Conservation (phyloP, 2,113 vertebrate species). For the Syngnathus typhle region DNA sequence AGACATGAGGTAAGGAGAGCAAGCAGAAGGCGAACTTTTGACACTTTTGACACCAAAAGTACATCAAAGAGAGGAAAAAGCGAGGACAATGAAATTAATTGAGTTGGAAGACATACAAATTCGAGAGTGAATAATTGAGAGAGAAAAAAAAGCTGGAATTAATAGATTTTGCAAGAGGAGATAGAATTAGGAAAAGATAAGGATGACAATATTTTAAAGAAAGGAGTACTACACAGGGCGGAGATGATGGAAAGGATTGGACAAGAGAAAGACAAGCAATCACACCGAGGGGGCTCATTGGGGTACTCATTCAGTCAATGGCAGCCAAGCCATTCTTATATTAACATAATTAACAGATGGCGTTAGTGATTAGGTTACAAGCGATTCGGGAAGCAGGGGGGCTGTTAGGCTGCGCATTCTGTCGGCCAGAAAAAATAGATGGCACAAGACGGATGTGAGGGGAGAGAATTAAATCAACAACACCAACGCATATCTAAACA, state of each 20-base stretch:
- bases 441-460: slow-evolving; percentile 58
- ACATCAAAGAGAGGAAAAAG: slow-evolving; percentile 24
- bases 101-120: slow-evolving; percentile 26
- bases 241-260: slow-evolving; percentile 44
- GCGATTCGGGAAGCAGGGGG: slow-evolving; percentile 63
- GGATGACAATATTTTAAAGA: slow-evolving; percentile 41
- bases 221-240: slow-evolving; percentile 31
- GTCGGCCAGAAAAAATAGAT: slow-evolving; percentile 48
- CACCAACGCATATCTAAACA: slow-evolving; percentile 53
- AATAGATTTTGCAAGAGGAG: slow-evolving; percentile 46
- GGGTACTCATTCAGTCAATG: slow-evolving; percentile 57
- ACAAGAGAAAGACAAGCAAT: slow-evolving; percentile 42
- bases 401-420: slow-evolving; percentile 63
- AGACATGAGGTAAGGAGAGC: slow-evolving; percentile 28
- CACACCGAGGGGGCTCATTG: slow-evolving; percentile 35
- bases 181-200: slow-evolving; percentile 60
- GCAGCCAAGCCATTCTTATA: slow-evolving; percentile 66
- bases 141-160: slow-evolving; percentile 19
- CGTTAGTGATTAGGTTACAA: slow-evolving; percentile 71
- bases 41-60: slow-evolving; percentile 36
- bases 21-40: slow-evolving; percentile 33
- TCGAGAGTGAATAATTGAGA: slow-evolving; percentile 31
- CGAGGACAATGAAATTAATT: slow-evolving; percentile 29
- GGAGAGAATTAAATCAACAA: slow-evolving; percentile 61
- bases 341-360: slow-evolving; percentile 77